Evolutionary conservation across 2,113 vertebrate species (phyloP).

Genomic region (Callocephalon fimbriatum): DNA sequence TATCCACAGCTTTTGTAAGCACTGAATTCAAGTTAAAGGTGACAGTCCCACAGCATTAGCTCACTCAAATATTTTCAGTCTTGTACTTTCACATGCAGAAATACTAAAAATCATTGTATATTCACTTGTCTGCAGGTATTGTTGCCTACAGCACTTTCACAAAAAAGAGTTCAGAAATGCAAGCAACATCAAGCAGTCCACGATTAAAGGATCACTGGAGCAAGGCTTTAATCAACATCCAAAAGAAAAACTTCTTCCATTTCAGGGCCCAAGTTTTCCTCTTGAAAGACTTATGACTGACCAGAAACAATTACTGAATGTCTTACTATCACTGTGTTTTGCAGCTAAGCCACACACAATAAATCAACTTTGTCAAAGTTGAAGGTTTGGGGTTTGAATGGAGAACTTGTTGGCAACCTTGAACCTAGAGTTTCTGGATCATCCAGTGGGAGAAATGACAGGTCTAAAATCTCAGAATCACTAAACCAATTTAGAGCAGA

Average conservation of each 20-base stretch:
- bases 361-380: not conserved
- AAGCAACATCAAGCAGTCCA: not conserved
- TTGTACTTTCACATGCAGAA: not conserved
- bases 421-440: not conserved
- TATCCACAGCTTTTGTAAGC: not conserved
- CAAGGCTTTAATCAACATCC: not conserved
- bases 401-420: not conserved
- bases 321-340: not conserved
- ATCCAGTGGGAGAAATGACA: not conserved
- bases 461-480: not conserved
- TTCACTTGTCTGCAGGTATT: not conserved
- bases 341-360: not conserved
- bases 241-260: not conserved
- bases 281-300: not conserved
- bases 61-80: not conserved
- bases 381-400: not conserved
- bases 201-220: not conserved
- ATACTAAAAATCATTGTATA: not conserved
- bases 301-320: not conserved
- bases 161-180: not conserved
- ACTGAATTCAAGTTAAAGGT: not conserved
- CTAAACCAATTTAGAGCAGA: not conserved
- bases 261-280: not conserved
- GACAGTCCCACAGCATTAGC: not conserved
- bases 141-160: not conserved